Evolutionary conservation across 2,797 vertebrate genomes (phyloP).

Genomic region (Danio tinwini): DNA sequence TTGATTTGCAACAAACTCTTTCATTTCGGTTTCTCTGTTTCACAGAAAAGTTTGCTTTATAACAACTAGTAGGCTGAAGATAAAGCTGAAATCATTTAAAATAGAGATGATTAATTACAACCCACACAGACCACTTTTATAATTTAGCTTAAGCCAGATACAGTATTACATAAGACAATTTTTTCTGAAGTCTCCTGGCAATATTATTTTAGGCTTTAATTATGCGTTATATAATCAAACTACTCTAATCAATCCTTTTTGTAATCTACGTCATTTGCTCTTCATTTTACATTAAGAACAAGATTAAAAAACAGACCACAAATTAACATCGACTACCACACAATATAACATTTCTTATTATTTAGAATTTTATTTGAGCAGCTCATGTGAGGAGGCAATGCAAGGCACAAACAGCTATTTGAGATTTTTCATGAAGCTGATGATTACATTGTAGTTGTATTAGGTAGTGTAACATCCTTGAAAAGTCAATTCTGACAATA

Average conservation of each 20-base stretch:
- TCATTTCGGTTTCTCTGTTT: neutral
- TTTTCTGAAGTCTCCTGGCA: neutral
- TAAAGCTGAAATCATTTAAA: neutral
- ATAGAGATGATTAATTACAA: neutral
- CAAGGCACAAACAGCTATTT: slow-evolving; percentile 36
- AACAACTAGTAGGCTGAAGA: neutral
- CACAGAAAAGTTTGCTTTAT: neutral
- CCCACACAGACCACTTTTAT: neutral
- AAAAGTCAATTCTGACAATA: neutral
- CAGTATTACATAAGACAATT: neutral
- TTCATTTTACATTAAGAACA: slow-evolving; percentile 3
- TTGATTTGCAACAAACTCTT: neutral
- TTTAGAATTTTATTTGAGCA: slow-evolving; percentile 13
- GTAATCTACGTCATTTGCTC: neutral
- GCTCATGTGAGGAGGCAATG: slow-evolving; percentile 2
- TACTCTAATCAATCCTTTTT: slow-evolving; percentile 5
- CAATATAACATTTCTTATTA: neutral
- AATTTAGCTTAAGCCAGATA: neutral
- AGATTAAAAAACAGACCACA: neutral
- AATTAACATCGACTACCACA: neutral
- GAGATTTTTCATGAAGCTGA: neutral
- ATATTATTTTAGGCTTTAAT: slow-evolving; percentile 15
- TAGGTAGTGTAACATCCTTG: neutral
- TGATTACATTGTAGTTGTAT: neutral
- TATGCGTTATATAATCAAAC: slow-evolving; percentile 10